These are phyloP conservation scores for Lasioglossum lativentre DNA, from an alignment of 2,888 invertebrate genomes.

Conservation along the genomic window DNA sequence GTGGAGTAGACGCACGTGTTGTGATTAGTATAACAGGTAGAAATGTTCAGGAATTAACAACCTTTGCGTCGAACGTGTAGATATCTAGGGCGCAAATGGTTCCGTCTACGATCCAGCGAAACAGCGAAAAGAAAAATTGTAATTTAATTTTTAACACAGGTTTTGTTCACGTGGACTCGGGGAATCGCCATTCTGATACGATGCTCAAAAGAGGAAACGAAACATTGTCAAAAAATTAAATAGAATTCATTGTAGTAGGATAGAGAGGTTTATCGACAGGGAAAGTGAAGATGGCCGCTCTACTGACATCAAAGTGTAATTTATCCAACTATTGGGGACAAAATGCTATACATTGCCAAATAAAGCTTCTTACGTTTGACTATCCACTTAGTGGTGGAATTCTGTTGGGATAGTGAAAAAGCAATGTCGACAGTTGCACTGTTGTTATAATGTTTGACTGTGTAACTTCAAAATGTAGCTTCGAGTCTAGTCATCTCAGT, in stretches of 20 bases:
- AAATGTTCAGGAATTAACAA: conserved; percentile 39
- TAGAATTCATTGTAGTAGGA: background rate
- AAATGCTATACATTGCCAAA: conserved; percentile 10
- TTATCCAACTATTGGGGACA: conserved; percentile 34
- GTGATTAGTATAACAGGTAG: conserved; percentile 63
- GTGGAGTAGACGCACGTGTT: conserved; percentile 66
- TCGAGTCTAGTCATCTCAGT: too few species aligned
- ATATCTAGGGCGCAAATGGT: conserved; percentile 14
- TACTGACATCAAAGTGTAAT: conserved; percentile 16
- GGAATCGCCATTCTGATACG: conserved; percentile 21
- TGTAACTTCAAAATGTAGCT: too few species aligned
- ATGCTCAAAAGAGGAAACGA: background rate
- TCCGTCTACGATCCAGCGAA: conserved; percentile 11
- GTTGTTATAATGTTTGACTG: background rate
- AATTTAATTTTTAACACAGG: conserved; percentile 4
- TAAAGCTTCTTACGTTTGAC: conserved; percentile 3
- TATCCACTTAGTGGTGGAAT: background rate
- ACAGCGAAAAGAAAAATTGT: background rate
- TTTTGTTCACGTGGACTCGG: background rate
- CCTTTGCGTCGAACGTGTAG: conserved; percentile 36
- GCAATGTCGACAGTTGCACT: background rate
- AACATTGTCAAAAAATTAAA: background rate
- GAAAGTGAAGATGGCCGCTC: conserved; percentile 16
- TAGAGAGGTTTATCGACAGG: conserved; percentile 20
- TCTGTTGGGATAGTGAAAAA: background rate